phyloP scores from a whole-genome alignment of 92 coral and sea anemone genomes.

The Anthopleura xanthogrammica region DNA sequence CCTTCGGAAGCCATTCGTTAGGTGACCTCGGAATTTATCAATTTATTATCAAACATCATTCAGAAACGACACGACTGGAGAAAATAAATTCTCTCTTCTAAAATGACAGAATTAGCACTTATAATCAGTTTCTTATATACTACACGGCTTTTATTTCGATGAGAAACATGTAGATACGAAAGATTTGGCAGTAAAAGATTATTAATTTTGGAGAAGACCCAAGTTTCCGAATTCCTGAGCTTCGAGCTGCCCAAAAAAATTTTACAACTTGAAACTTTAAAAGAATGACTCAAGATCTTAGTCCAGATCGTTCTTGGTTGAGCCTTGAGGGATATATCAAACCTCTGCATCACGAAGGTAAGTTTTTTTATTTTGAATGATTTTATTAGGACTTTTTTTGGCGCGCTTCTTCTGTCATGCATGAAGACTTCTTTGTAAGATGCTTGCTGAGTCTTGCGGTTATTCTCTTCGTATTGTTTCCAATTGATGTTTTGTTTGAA shows the following conservation, averaged over 20 bases:
- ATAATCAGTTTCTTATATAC: neutral
- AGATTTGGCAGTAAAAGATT: neutral
- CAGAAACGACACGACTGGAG: neutral
- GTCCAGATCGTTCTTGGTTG: conserved; percentile 40
- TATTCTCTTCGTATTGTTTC: neutral
- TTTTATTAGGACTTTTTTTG: neutral
- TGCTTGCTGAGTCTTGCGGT: neutral
- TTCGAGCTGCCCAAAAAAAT: neutral
- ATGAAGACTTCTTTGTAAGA: too few relatives aligned
- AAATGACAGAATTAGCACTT: neutral
- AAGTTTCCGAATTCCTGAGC: neutral
- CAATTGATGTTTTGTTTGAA: neutral
- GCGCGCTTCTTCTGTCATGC: neutral
- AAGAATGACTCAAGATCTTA: neutral
- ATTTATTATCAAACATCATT: neutral
- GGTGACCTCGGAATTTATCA: neutral
- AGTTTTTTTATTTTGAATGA: neutral
- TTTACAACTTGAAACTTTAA: neutral
- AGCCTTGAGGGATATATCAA: conserved; percentile 54
- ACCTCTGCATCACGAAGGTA: conserved; percentile 43
- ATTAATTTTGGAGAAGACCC: neutral
- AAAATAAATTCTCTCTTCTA: neutral
- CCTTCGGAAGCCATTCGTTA: neutral
- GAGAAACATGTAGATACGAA: neutral
- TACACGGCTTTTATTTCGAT: neutral